Percentiles rank a stretch among this genome's conserved stretches.
phyloP scores from a whole-genome alignment of 1,140 invertebrate genomes.

The Andricus grossulariae region DNA sequence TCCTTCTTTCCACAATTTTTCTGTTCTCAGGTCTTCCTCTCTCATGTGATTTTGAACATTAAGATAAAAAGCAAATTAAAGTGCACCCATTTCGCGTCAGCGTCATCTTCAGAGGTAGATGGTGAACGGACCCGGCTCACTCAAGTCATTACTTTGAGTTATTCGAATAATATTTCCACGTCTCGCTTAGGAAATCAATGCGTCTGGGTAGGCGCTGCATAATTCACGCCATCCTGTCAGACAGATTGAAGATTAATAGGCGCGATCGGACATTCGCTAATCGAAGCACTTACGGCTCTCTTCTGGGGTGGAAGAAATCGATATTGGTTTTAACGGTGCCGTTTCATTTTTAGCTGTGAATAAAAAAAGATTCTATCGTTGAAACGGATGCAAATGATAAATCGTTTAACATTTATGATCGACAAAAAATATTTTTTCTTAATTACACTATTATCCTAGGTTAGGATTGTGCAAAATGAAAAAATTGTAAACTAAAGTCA shows the following conservation, averaged over 20 bases:
- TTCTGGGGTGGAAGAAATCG: conserved; percentile 25
- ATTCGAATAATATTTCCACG: conserved; percentile 72
- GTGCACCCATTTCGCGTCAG: conserved; percentile 49
- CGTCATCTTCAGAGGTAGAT: conserved; percentile 38
- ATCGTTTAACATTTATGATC: neutral
- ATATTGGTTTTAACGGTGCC: conserved; percentile 15
- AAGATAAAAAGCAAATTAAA: conserved; percentile 65
- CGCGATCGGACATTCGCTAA: conserved; percentile 64
- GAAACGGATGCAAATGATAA: neutral
- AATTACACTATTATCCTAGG: too few species aligned
- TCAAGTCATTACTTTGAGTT: conserved; percentile 72
- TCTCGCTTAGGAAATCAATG: conserved; percentile 69
- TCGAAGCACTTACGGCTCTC: conserved; percentile 61
- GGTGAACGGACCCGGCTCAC: conserved; percentile 41
- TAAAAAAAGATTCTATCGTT: neutral
- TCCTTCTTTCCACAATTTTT: conserved; percentile 12
- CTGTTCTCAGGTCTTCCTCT: conserved; percentile 7
- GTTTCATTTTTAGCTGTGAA: conserved; percentile 12
- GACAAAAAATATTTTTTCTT: too few species aligned
- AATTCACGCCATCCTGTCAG: conserved; percentile 68
- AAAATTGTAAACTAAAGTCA: neutral
- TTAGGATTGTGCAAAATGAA: neutral
- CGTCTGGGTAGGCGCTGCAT: conserved; percentile 65
- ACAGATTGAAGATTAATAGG: conserved; percentile 71
- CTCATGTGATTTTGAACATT: conserved; percentile 44